phyloP scores from a whole-genome alignment of 2,113 vertebrate species.

The Rhombomys opimus region DNA sequence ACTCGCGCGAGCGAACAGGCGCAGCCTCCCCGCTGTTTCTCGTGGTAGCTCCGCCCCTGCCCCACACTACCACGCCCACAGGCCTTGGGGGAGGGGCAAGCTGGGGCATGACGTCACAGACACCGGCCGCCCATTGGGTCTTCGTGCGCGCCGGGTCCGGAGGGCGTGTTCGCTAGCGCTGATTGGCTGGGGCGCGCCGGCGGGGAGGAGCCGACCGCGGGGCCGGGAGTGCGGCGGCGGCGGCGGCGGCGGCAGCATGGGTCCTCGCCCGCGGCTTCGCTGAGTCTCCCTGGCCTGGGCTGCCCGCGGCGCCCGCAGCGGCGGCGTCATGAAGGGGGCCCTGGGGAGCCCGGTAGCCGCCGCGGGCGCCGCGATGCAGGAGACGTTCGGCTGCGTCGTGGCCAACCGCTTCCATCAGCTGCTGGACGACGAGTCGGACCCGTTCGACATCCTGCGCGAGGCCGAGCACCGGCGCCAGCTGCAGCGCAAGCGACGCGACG shows the following conservation, averaged over 20 bases:
- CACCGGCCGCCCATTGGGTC: not conserved
- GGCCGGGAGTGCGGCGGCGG: not conserved
- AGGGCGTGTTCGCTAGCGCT: not conserved
- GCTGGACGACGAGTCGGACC: slow-evolving; percentile 93
- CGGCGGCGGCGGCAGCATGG: slow-evolving; percentile 52
- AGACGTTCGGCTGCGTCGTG: slow-evolving; percentile 90
- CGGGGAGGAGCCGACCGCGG: not conserved
- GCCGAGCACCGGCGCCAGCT: slow-evolving; percentile 86
- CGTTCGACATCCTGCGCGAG: slow-evolving; percentile 91
- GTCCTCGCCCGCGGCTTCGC: not conserved
- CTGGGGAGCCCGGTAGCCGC: slow-evolving; percentile 78
- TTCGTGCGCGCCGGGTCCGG: not conserved
- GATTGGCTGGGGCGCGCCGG: not conserved
- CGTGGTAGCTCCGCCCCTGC: slow-evolving; percentile 24
- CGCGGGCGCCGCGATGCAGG: slow-evolving; percentile 83
- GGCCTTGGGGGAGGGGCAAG: not conserved
- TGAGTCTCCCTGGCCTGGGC: slow-evolving; percentile 18
- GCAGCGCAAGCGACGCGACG: slow-evolving; percentile 82
- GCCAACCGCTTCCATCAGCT: slow-evolving; percentile 94
- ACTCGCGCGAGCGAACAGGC: fast-evolving
- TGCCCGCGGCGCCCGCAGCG: not conserved
- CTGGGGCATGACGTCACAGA: slow-evolving; percentile 45
- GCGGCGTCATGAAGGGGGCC: slow-evolving; percentile 84
- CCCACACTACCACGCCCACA: not conserved
- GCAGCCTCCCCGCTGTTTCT: fast-evolving